Conservation (phyloP, 1,140 invertebrate species). For the Orchesella cincta region DNA sequence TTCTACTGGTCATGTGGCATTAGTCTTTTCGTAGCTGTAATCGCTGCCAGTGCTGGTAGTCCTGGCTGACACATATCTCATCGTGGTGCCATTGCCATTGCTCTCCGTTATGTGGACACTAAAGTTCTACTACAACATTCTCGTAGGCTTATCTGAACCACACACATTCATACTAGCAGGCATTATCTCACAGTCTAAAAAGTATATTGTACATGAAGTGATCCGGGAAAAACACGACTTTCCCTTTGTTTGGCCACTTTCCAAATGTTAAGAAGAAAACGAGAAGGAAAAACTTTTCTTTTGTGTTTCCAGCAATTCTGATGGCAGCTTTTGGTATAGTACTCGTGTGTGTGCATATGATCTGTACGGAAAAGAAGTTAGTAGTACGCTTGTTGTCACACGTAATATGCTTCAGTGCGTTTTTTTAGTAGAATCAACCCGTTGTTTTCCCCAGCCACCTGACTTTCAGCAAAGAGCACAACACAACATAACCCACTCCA, state of each 20-base stretch:
- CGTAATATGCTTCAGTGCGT: not conserved
- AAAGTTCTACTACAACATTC: not conserved
- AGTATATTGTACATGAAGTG: not conserved
- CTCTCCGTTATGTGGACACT: not conserved
- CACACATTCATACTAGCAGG: no score
- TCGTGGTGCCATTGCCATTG: not conserved
- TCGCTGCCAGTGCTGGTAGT: not conserved
- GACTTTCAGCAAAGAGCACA: not conserved
- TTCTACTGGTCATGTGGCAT: slow-evolving; percentile 1
- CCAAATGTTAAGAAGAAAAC: slow-evolving; percentile 15
- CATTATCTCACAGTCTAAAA: no score
- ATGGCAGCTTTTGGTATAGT: not conserved
- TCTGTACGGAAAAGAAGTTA: not conserved
- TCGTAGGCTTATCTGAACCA: not conserved
- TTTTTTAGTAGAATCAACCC: not conserved
- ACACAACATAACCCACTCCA: not conserved
- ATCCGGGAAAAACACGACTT: not conserved
- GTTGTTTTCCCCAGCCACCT: not conserved
- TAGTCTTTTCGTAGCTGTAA: not conserved
- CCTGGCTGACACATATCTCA: not conserved
- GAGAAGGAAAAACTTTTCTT: not conserved
- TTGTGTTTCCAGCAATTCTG: not conserved
- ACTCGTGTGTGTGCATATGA: not conserved
- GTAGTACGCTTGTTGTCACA: not conserved
- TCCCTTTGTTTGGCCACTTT: slow-evolving; percentile 12